Evolutionary conservation across 2,797 vertebrate genomes (phyloP).

Genomic region (Enteromius paludinosus): DNA sequence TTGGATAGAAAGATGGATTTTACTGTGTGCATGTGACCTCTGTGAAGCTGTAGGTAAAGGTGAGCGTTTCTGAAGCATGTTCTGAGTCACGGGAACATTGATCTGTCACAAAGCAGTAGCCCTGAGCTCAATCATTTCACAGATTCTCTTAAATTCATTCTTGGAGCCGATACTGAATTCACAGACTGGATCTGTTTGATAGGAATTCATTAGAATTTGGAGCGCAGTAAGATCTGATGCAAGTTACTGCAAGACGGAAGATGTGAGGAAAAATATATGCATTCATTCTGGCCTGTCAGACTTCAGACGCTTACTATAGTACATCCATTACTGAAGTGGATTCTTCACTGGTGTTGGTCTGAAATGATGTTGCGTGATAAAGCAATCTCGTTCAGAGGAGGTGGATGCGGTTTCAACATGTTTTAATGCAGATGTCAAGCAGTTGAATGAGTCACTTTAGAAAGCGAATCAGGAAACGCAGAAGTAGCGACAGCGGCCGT

Average conservation of each 20-base stretch:
- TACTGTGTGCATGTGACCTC: slow-evolving; percentile 23
- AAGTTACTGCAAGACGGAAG: slow-evolving; percentile 47
- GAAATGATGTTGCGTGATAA: background rate
- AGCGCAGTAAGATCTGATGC: slow-evolving; percentile 42
- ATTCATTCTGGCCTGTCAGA: slow-evolving; percentile 12
- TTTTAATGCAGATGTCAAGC: background rate
- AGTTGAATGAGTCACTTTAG: background rate
- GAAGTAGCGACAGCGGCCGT: background rate
- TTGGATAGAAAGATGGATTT: slow-evolving; percentile 21
- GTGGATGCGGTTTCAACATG: no score
- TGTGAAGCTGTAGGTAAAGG: background rate
- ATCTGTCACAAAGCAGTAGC: slow-evolving; percentile 41
- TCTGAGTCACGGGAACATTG: slow-evolving; percentile 10
- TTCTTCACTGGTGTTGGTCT: background rate
- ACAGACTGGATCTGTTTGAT: slow-evolving; percentile 34
- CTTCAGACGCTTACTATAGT: slow-evolving; percentile 9
- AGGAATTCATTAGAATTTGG: slow-evolving; percentile 34
- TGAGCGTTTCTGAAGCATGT: background rate
- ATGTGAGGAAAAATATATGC: background rate
- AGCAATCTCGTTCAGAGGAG: background rate
- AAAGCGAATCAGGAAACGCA: background rate
- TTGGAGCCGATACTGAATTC: background rate
- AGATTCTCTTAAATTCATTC: slow-evolving; percentile 8
- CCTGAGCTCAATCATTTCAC: slow-evolving; percentile 14
- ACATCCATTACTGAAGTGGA: slow-evolving; percentile 9